These are phyloP conservation scores for Petrocephalus microphthalmus DNA, from an alignment of 2,113 vertebrate genomes.

Conservation along the genomic window DNA sequence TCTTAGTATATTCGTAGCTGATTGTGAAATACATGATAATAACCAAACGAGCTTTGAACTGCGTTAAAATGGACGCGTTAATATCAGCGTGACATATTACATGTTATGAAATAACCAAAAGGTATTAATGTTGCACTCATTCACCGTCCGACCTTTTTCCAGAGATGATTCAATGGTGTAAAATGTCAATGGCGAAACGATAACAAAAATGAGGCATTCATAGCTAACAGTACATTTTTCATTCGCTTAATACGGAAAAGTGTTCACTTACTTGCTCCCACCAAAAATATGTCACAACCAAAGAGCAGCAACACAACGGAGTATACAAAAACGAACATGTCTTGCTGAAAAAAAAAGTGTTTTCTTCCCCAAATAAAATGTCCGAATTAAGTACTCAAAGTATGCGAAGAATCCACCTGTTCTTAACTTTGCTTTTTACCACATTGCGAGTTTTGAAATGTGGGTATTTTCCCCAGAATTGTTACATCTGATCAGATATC, in stretches of 20 bases:
- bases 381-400: constrained; percentile 10
- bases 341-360: constrained; percentile 15
- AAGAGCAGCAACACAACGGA: constrained; percentile 78
- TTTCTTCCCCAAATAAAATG: constrained; percentile 23
- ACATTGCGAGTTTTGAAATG: constrained; percentile 19
- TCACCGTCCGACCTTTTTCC: neutral
- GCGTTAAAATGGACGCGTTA: neutral
- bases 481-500: neutral
- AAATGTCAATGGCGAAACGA: neutral
- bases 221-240: neutral
- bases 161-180: neutral
- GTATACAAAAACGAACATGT: constrained; percentile 63
- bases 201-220: neutral
- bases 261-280: constrained; percentile 78
- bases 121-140: neutral
- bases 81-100: neutral
- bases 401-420: constrained; percentile 22
- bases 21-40: neutral
- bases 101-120: neutral
- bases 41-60: neutral
- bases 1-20: neutral
- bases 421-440: constrained; percentile 20
- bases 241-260: neutral
- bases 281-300: constrained; percentile 79
- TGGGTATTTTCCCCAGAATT: constrained; percentile 1